Base-by-base conservation (phyloP, 1,140 invertebrate genomes). In the Megalopta genalis region DNA sequence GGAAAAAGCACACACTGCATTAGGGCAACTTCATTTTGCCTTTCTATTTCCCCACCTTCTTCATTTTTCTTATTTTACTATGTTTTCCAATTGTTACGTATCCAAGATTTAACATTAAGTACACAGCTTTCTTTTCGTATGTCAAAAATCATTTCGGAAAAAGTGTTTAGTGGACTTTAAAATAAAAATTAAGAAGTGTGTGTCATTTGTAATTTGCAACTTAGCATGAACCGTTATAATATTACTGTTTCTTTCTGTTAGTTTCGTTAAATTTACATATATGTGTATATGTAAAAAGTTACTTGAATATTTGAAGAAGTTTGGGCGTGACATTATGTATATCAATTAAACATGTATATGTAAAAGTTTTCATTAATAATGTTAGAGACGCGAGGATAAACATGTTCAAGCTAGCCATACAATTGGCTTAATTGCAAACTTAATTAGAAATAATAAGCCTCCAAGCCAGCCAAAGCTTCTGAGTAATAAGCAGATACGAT, bases 1-100 rank as follows among this genome's bases (percentile, higher is more conserved):
- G 89, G 90, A 93, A 90, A 92, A 93, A 93, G 91, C 92, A 93
- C 87, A 93, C 87, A 92, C 90, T 92, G 90, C 91, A 92, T 93
- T 93, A 93, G 91, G 91, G 90, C 83, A 90, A 92, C 83, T 88
- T 88, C 79, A 81, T 81, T 79, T 88, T 74, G 74, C 81, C 66
- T 81, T 64, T n/a, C 70, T 76, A 39, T 87, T 86, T 86, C 73
- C 82, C 71, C 69, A 71, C 77, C 68, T 78, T 80, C 79, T 77
- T 77, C 72, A 82, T 76, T 82, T 77, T 77, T 77, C 67, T 77
- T 80, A 60, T 32, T 70, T 52, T 80, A 75, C 75, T 60, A 27
- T 1, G 23, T 76, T 81, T 77, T 67, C 63, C 27, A 62, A 70
- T 14, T 64, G 73, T 32, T 72, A 68, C 52, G 16, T 23, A 62